Conservation (phyloP, 2,888 invertebrate genomes). For the Apoderus coryli region DNA sequence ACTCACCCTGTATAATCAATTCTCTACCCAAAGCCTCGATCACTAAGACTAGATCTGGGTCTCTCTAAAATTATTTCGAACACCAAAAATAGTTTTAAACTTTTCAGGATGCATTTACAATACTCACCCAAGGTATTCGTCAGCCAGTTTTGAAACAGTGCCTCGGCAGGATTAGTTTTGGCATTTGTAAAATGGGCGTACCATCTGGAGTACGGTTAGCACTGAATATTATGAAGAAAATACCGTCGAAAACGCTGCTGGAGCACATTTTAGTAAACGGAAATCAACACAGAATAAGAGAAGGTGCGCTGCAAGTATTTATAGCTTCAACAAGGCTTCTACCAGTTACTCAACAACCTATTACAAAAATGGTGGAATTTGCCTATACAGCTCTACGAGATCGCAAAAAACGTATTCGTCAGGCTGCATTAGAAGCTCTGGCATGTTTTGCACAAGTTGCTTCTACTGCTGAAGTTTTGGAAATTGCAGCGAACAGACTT, state of each 20-base stretch:
- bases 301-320: constrained; percentile 29
- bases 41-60: too few relatives aligned
- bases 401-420: constrained; percentile 60
- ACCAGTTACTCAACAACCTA: constrained; percentile 61
- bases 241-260: constrained; percentile 30
- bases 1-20: too few relatives aligned
- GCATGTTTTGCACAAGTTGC: constrained; percentile 64
- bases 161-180: constrained; percentile 32
- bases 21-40: too few relatives aligned
- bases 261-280: constrained; percentile 33
- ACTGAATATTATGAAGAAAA: constrained; percentile 36
- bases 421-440: constrained; percentile 63
- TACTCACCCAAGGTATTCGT: constrained; percentile 23
- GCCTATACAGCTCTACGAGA: constrained; percentile 30
- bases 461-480: constrained; percentile 45
- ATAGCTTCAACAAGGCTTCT: constrained; percentile 65
- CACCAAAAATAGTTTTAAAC: too few relatives aligned
- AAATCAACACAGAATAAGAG: constrained; percentile 20
- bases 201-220: constrained; percentile 37
- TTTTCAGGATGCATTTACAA: constrained; percentile 24
- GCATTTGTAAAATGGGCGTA: constrained; percentile 34
- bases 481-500: constrained; percentile 39
- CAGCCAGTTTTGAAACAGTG: constrained; percentile 28
- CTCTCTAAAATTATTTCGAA: too few relatives aligned
- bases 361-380: constrained; percentile 29